Percentiles rank a stretch among this genome's conserved stretches.
Conservation (phyloP, 1,140 invertebrate genomes). For the Listronotus bonariensis region DNA sequence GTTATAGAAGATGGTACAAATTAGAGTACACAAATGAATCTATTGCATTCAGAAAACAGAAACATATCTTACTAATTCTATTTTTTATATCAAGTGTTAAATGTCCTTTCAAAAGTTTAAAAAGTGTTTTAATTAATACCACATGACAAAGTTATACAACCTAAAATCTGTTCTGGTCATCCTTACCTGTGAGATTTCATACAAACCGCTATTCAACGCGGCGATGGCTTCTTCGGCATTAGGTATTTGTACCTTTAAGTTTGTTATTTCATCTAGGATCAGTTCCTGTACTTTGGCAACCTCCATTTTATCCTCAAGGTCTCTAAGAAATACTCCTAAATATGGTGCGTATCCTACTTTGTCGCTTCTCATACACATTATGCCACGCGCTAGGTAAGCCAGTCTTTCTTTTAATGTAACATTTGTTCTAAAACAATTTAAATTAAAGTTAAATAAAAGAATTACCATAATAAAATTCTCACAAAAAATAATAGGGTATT, state of each 20-base stretch:
- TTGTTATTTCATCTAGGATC: slow-evolving; percentile 68
- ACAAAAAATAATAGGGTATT: no score
- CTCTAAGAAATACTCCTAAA: slow-evolving; percentile 84
- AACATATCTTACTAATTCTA: no score
- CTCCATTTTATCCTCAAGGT: slow-evolving; percentile 93
- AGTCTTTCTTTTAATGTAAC: slow-evolving; percentile 75
- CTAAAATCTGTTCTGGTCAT: no score
- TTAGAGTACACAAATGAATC: no score
- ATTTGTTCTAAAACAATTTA: slow-evolving; percentile 59
- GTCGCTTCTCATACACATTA: slow-evolving; percentile 91
- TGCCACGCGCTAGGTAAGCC: slow-evolving; percentile 90
- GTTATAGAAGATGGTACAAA: no score
- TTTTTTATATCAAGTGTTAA: no score
- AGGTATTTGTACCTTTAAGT: slow-evolving; percentile 57
- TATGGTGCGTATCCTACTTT: slow-evolving; percentile 75
- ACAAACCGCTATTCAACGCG: slow-evolving; percentile 65
- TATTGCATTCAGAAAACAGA: no score
- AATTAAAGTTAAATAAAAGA: no score
- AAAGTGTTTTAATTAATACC: no score
- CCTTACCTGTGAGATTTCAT: slow-evolving; percentile 68
- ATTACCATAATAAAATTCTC: no score
- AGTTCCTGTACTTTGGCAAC: slow-evolving; percentile 80
- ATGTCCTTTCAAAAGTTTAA: no score
- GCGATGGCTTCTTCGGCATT: slow-evolving; percentile 58
- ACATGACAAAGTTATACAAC: no score